Evolutionary conservation across 2,888 invertebrate species (phyloP), one percentile per base, ranked within the genome.

Genomic region (Caenorhabditis drosophilae): DNA sequence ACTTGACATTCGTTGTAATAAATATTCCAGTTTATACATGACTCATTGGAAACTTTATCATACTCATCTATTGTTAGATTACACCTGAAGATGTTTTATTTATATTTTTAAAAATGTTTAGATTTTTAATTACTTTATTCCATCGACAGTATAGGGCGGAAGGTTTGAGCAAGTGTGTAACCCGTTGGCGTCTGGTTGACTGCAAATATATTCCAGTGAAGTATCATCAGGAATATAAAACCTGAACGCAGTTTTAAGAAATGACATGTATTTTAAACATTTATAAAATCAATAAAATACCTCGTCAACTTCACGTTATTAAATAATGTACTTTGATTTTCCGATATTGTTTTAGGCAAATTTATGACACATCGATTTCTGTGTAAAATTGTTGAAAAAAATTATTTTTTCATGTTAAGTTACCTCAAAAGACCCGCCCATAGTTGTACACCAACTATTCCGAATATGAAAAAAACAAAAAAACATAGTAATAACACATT

Each of bases 381-480:
- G 38, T 42, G n/a, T n/a, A n/a, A n/a, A n/a, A n/a, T n/a, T n/a
- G n/a, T n/a, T n/a, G n/a, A n/a, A n/a, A n/a, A n/a, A n/a, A n/a
- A n/a, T n/a, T n/a, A n/a, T n/a, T n/a, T n/a, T n/a, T n/a, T n/a
- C n/a, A n/a, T n/a, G n/a, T n/a, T 93, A 88, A 96, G 89, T 85
- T 96, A 95, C 73, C 97, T 88, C 53, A 98, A 88, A 67, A 97
- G 92, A 46, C 98, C 98, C 85, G 97, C 92, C 98, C 98, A 99
- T 50, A 99, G 88, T 85, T 99, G 98, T 38, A 99, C 98, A 20
- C 98, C 98, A 78, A 99, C 92, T 84, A 99, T 99, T 75, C 98
- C 98, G 84, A 98, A 98, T 85, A 99, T 98, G 89, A 98, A 98
- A 89, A 98, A 98, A 63, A 99, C 98, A 88, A 99, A 99, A 89